Base-by-base conservation (phyloP, 2,888 invertebrate species). In the Polydesmus complanatus region DNA sequence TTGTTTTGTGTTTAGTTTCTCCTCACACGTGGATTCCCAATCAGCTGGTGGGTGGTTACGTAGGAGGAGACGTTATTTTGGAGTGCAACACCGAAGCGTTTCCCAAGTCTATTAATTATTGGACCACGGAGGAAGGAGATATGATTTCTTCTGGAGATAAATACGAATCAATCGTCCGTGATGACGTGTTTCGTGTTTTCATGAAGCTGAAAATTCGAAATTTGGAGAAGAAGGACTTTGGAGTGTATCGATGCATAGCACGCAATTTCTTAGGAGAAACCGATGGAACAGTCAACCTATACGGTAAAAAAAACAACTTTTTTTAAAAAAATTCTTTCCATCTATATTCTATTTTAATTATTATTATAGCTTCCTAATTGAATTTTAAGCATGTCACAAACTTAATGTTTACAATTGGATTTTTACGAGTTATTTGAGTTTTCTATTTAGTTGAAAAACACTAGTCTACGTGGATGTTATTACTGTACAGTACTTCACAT, bases 151-250 rank as follows among this genome's bases (percentile, higher is more conserved):
- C 63, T 19, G 63, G 65, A 19, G 65, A 65, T 48, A 68, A 66
- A 58, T 67, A 65, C 56, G 62, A 64, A 22, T 64, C 66, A 19
- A 53, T 62, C 19, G 25, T 53, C 50, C 50, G 54, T 23, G 62
- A 62, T 27, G 55, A 52, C 53, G 59, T 60, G 23, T 69, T 69
- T 62, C 65, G 67, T 61, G 65, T 67, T 3, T 65, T 66, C 52
- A 68, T 68, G 69, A 59, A 61, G 37, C 67, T 72, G 18, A 65
- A 64, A 11, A 66, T 72, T 19, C 55, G 58, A 27, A 82, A 83
- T 68, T 80, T 91, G 63, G 84, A 85, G 61, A 64, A 61, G 2
- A 61, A 63, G 1, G 72, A 72, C 58, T 70, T 65, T 53, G 69
- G 68, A 19, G 66, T 61, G 11, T 72, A 70, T 62, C 63, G 61